A percentile compares a stretch with the other conserved stretches of the same genome.
Evolutionary conservation across 2,113 vertebrate species (phyloP).

Genomic region (Atherinomorus stipes): DNA sequence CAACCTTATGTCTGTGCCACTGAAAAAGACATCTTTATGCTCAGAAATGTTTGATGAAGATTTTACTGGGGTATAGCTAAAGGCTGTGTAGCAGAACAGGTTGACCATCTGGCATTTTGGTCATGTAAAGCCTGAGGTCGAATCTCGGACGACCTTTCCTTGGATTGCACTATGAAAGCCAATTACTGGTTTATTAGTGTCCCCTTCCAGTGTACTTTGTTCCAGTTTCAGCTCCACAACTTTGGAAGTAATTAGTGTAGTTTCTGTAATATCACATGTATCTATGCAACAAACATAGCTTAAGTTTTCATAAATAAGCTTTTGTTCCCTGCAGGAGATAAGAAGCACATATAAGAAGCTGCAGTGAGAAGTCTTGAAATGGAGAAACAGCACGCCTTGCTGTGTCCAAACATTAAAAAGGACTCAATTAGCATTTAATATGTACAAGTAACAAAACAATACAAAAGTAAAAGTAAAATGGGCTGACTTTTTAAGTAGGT

Average conservation of each 20-base stretch:
- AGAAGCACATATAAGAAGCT: not conserved
- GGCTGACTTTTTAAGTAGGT: not conserved
- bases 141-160: slow-evolving; percentile 44
- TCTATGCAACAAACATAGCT: not conserved
- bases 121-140: slow-evolving; percentile 51
- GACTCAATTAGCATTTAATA: not conserved
- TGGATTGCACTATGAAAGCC: slow-evolving; percentile 27
- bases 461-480: not conserved
- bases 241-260: not conserved
- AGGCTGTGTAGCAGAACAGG: slow-evolving; percentile 35
- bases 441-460: not conserved
- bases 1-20: slow-evolving; percentile 37
- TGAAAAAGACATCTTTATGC: slow-evolving; percentile 41
- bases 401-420: not conserved
- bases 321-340: not conserved
- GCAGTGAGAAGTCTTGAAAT: not conserved
- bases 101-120: slow-evolving; percentile 58
- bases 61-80: slow-evolving; percentile 18
- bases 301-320: not conserved
- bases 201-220: slow-evolving; percentile 37
- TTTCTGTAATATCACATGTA: slow-evolving; percentile 7
- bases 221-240: slow-evolving; percentile 27
- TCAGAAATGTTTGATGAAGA: slow-evolving; percentile 11
- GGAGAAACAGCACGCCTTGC: not conserved
- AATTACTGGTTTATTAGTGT: slow-evolving; percentile 39